These are phyloP conservation scores for Nymphalis io DNA, from an alignment of 1,140 invertebrate species.

Conservation along the genomic window DNA sequence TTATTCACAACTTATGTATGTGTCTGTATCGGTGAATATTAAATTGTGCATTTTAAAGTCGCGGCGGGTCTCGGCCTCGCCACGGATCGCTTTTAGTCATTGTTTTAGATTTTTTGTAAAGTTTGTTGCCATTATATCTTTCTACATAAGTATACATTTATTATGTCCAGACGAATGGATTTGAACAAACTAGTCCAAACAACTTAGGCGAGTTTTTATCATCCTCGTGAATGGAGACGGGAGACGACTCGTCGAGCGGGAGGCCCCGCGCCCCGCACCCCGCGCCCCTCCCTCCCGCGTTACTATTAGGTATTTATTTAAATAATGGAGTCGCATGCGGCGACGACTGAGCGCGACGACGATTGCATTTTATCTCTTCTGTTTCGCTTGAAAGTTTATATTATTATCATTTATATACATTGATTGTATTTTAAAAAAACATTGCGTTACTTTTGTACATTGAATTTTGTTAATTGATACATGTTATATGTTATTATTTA, in stretches of 20 bases:
- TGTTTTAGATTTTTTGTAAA: constrained; percentile 80
- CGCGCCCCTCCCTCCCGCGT: constrained; percentile 33
- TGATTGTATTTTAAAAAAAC: constrained; percentile 69
- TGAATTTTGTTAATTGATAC: constrained; percentile 73
- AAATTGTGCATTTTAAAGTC: constrained; percentile 79
- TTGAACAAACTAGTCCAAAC: constrained; percentile 79
- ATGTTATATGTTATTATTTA: constrained; percentile 76
- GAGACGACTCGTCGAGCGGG: constrained; percentile 28
- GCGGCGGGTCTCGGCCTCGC: constrained; percentile 65
- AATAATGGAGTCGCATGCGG: constrained; percentile 38
- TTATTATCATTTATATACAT: constrained; percentile 49
- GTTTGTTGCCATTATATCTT: constrained; percentile 80
- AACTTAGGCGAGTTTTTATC: constrained; percentile 52
- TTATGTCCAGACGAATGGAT: constrained; percentile 74
- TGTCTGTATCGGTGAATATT: constrained; percentile 80
- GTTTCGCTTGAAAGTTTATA: constrained; percentile 63
- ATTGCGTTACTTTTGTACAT: constrained; percentile 78
- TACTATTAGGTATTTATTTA: constrained; percentile 66
- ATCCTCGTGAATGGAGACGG: constrained; percentile 36
- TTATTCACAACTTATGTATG: constrained; percentile 80
- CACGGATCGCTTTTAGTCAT: constrained; percentile 78
- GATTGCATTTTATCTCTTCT: constrained; percentile 39
- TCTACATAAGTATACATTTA: constrained; percentile 78
- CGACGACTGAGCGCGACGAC: constrained; percentile 26
- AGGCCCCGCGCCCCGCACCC: constrained; percentile 10